phyloP scores from a whole-genome alignment of 2,888 invertebrate genomes.

The Tenthredo notha region DNA sequence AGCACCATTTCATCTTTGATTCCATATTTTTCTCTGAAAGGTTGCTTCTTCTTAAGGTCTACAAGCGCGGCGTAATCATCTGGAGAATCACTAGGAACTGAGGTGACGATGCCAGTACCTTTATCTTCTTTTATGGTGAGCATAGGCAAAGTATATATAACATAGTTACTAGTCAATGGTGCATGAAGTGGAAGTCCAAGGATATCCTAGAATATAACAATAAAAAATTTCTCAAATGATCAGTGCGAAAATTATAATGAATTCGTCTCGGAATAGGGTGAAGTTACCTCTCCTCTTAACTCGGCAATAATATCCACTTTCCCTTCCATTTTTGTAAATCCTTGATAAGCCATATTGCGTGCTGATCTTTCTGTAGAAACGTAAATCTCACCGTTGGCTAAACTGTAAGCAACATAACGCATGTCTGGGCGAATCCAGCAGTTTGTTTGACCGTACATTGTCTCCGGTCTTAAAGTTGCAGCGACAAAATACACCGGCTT shows the following conservation, averaged over 20 bases:
- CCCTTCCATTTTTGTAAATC: constrained; percentile 90
- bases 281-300: constrained; percentile 84
- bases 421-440: constrained; percentile 99
- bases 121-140: constrained; percentile 98
- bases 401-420: constrained; percentile 92
- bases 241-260: constrained; percentile 32
- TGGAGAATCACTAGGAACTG: constrained; percentile 99
- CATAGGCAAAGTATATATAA: constrained; percentile 97
- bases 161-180: constrained; percentile 90
- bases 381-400: constrained; percentile 87
- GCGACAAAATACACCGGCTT: constrained; percentile 92
- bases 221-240: constrained; percentile 34
- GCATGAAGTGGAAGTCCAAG: constrained; percentile 92
- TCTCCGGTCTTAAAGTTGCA: constrained; percentile 98
- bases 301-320: constrained; percentile 86
- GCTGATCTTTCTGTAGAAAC: constrained; percentile 94
- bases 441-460: constrained; percentile 99
- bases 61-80: constrained; percentile 98
- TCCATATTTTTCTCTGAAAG: constrained; percentile 95
- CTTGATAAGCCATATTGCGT: constrained; percentile 97
- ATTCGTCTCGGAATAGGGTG: constrained; percentile 46
- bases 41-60: constrained; percentile 96
- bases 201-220: constrained; percentile 81
- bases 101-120: constrained; percentile 98
- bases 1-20: constrained; percentile 91